Evolutionary conservation across 2,113 vertebrate genomes (phyloP), one percentile per base, ranked within the genome.

Genomic region (Alouatta palliata): DNA sequence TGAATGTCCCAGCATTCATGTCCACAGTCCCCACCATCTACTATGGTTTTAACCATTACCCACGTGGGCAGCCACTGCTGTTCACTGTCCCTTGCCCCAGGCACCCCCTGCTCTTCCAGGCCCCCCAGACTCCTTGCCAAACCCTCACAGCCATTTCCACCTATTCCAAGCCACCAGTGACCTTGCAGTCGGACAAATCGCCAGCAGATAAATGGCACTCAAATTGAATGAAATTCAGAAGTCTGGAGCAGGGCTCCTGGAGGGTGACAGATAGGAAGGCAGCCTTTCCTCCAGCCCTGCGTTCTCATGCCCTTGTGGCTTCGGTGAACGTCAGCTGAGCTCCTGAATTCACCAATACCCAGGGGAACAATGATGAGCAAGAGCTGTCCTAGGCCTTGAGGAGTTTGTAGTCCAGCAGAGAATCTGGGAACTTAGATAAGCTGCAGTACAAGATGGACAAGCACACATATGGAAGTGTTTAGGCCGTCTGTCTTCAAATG

Each of bases 271-370:
- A 7, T 8, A 1, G 2, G 56, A 32, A 56, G 64, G 23, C 37
- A 27, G 49, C 16, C 64, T 83, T 35, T 47, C 73, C 87, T 37
- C 6, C 8, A 35, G 68, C 52, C 73, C 43, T 23, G 25, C 45
- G 17, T 25, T 9, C n/a, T 10, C 1, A 16, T 1, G 3, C 30
- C 6, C 3, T 6, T 0, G 0, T 6, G 27, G 37, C 21, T 23
- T 64, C 21, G 7, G 56, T 17, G 23, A 5, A 9, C 9, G 8
- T 40, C 43, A 1, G 14, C 30, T 21, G 27, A 47, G 11, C 35
- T 10, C 61, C 43, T 32, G 73, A 16, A 8, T 16, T 54, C 68
- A 32, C 77, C 56, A 47, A 40, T 7, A 54, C 58, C 21, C 91
- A 13, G 16, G 52, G 35, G 12, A 43, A 9, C 54, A 75, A 1